Percentiles rank a stretch among this genome's conserved stretches.
Conservation (phyloP, 2,888 invertebrate genomes). For the Crossocerus cetratus region DNA sequence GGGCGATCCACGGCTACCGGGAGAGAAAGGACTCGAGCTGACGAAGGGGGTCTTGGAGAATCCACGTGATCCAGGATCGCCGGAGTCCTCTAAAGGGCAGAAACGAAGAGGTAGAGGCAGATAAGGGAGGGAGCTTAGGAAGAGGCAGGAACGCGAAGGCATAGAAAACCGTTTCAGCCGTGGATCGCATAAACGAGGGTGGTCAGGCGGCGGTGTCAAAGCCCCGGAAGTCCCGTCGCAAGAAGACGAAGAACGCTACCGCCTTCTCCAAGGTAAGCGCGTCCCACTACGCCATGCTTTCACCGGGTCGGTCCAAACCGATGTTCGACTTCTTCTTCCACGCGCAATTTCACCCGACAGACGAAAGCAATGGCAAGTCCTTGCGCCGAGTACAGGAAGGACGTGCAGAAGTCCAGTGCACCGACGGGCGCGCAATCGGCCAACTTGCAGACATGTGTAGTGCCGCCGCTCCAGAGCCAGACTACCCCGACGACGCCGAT, state of each 20-base stretch:
- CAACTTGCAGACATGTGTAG: constrained; percentile 49
- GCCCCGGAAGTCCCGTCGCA: constrained; percentile 67
- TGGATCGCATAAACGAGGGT: constrained; percentile 60
- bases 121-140: not conserved
- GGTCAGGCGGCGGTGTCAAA: constrained; percentile 62
- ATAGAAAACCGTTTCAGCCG: constrained; percentile 49
- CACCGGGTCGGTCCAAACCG: too few relatives aligned
- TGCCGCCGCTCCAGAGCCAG: constrained; percentile 58
- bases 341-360: constrained; percentile 24
- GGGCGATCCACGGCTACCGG: constrained; percentile 20
- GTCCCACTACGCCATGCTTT: too few relatives aligned
- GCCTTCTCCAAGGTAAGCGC: constrained; percentile 59
- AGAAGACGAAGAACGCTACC: constrained; percentile 62
- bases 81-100: constrained; percentile 1
- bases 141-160: not conserved
- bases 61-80: not conserved
- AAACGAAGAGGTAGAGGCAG: constrained; percentile 17
- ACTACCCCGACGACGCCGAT: constrained; percentile 72
- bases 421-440: constrained; percentile 38
- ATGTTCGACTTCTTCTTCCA: not conserved
- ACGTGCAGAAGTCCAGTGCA: constrained; percentile 56
- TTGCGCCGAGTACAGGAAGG: constrained; percentile 63
- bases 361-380: constrained; percentile 61
- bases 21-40: too few relatives aligned
- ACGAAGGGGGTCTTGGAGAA: not conserved